Conservation (phyloP, 2,113 vertebrate genomes). For the Hiodon alosoides region DNA sequence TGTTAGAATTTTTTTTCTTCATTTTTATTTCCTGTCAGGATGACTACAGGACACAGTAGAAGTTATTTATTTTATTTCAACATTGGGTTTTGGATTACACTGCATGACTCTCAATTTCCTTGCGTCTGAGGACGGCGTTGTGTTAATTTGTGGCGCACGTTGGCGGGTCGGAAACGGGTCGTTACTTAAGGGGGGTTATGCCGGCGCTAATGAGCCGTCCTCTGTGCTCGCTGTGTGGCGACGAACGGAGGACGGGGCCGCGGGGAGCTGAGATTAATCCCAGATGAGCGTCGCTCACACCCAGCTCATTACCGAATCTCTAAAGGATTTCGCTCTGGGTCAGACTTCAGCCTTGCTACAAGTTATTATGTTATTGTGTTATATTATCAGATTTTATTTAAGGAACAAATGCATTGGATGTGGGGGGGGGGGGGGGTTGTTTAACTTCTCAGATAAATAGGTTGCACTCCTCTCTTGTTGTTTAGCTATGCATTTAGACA, state of each 20-base stretch:
- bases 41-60: no score
- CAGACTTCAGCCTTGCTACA: background rate
- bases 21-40: background rate
- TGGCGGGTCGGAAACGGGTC: no score
- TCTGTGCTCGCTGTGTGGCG: background rate
- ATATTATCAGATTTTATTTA: no score
- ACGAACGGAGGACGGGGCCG: background rate
- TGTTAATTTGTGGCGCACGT: no score
- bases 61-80: background rate
- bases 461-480: no score
- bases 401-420: no score
- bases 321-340: slow-evolving; percentile 11
- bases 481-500: no score
- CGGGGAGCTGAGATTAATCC: slow-evolving; percentile 22
- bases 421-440: no score
- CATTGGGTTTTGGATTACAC: background rate
- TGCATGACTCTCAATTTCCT: slow-evolving; percentile 27
- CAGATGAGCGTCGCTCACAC: slow-evolving; percentile 23
- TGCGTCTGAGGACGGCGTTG: background rate
- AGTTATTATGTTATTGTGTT: no score
- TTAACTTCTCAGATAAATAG: no score
- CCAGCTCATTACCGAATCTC: slow-evolving; percentile 23
- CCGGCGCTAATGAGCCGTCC: background rate
- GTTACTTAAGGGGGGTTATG: background rate
- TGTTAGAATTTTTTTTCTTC: background rate